Evolutionary conservation across 2,113 vertebrate genomes (phyloP).

Genomic region (Mirounga angustirostris): DNA sequence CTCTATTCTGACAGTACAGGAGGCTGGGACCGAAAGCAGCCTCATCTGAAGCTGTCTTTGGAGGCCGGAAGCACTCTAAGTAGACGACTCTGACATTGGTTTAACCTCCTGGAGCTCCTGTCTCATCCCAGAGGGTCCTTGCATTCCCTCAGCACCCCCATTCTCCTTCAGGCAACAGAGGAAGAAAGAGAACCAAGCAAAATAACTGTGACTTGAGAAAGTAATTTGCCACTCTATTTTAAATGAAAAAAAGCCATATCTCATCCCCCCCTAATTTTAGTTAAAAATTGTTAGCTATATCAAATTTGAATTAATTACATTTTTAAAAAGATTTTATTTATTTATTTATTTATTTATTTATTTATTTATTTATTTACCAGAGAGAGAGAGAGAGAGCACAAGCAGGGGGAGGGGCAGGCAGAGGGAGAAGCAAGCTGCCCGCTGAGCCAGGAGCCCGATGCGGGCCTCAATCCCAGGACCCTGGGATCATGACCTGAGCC

Average conservation of each 20-base stretch:
- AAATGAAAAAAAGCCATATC: neutral
- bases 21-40: too few species aligned
- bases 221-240: neutral
- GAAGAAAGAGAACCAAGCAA: neutral
- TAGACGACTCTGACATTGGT: neutral
- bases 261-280: conserved; percentile 28
- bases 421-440: too few species aligned
- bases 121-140: neutral
- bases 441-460: too few species aligned
- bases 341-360: too few species aligned
- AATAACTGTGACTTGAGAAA: neutral
- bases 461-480: fast-evolving
- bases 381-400: too few species aligned
- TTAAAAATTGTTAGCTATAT: neutral
- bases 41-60: neutral
- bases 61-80: neutral
- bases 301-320: neutral
- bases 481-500: too few species aligned
- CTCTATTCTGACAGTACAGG: neutral
- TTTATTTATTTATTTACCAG: too few species aligned
- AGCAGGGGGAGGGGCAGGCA: too few species aligned
- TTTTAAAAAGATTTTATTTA: neutral
- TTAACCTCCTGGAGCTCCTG: neutral
- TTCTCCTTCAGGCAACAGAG: neutral
- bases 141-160: neutral